Conservation (phyloP, 2,888 invertebrate species). For the Oxyteleia sp. region DNA sequence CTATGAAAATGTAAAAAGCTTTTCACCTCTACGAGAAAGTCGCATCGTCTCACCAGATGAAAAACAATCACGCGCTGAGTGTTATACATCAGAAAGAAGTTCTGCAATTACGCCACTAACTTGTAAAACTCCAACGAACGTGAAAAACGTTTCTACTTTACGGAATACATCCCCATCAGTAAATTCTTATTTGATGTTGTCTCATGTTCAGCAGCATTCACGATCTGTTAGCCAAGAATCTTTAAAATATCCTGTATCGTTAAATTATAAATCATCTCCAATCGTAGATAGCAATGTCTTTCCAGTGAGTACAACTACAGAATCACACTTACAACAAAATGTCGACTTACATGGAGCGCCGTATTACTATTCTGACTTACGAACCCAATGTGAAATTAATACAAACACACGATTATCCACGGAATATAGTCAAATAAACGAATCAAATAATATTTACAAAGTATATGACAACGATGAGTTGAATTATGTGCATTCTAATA, state of each 20-base stretch:
- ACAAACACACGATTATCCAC: constrained; percentile 81
- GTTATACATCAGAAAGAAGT: no score
- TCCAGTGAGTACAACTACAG: constrained; percentile 67
- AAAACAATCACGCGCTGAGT: no score
- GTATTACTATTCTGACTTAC: constrained; percentile 95
- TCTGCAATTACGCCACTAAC: no score
- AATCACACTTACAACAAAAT: constrained; percentile 68
- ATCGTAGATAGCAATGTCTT: constrained; percentile 79
- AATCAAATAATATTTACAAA: constrained; percentile 87
- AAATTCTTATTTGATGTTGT: constrained; percentile 5
- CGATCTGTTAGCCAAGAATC: constrained; percentile 82
- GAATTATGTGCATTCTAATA: constrained; percentile 74
- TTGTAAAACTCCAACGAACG: no score
- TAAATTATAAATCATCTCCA: constrained; percentile 81
- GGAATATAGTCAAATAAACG: constrained; percentile 92
- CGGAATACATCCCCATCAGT: no score
- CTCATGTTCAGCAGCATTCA: constrained; percentile 75
- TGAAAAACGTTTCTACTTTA: no score
- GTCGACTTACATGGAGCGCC: constrained; percentile 92
- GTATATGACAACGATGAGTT: constrained; percentile 89
- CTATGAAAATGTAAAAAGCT: no score
- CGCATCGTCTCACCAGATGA: no score
- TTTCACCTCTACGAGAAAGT: no score
- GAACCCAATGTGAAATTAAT: constrained; percentile 58
- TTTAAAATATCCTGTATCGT: constrained; percentile 77